Base-by-base conservation (phyloP, 1,140 invertebrate genomes). In the Tachypleus tridentatus region DNA sequence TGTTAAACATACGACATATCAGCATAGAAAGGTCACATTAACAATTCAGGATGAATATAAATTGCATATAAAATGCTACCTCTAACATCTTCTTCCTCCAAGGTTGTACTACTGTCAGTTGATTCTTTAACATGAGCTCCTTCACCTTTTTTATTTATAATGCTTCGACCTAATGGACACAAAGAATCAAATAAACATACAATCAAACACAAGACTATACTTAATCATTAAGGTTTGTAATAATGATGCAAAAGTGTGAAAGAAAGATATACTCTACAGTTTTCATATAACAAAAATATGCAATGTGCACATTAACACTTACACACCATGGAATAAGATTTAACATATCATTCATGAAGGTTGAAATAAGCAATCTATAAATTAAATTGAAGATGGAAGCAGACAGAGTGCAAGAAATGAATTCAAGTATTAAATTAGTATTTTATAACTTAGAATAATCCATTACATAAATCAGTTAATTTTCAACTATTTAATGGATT, bases 41-140 rank as follows among this genome's bases (percentile, higher is more conserved):
- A 29, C 29, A 29, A 29, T 29, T 29, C 29, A 29, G 29, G 29
- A 29, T 29, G 29, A 29, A 8, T n/a, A 54, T 48, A 48, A 29
- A 29, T 29, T 29, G 29, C 29, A 29, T 29, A 29, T 29, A 29
- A 29, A 29, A 61, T 29, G 49, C 50, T 66, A 90, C 88, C 88
- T 86, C 89, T 90, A 71, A 84, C 84, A 61, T 74, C 73, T 63
- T 74, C 72, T 60, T 95, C 92, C 77, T 96, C 92, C 78, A 93
- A 83, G 62, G 92, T 85, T 67, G 92, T 95, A 74, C 88, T 93
- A 75, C 87, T 89, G 76, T 95, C 92, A 52, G 91, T 93, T 48
- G 91, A 93, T 78, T 95, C 92, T 77, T 95, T 96, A 11, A 94
- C 91, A 80, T 94, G 91, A 66, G 90, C 93, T 68, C 91, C 91